Evolutionary conservation across 1,140 invertebrate species (phyloP).

Genomic region (Drosophila parabipectinata): DNA sequence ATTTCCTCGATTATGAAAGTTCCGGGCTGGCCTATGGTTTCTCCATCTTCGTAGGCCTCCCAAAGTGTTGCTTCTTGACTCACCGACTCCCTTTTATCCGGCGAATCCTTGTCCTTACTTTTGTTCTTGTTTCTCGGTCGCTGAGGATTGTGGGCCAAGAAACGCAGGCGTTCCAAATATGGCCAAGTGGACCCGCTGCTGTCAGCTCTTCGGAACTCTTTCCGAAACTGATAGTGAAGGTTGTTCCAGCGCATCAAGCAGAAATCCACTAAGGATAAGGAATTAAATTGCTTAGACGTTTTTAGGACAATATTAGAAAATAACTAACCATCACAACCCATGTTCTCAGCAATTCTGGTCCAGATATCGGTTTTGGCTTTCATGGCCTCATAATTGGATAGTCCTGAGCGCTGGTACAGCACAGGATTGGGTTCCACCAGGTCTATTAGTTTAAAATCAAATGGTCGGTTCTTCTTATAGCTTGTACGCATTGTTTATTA

Average conservation of each 20-base stretch:
- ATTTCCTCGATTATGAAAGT: conserved; percentile 61
- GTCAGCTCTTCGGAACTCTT: conserved; percentile 58
- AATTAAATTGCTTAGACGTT: neutral
- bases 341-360: conserved; percentile 59
- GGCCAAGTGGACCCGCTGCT: conserved; percentile 70
- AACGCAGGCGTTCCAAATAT: conserved; percentile 65
- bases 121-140: conserved; percentile 22
- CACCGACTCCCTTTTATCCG: neutral
- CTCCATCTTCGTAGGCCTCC: conserved; percentile 54
- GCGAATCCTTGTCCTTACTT: conserved; percentile 1
- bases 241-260: conserved; percentile 82
- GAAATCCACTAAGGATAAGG: conserved; percentile 53
- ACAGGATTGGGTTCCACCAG: conserved; percentile 69
- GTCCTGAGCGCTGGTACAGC: conserved; percentile 63
- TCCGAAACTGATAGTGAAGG: conserved; percentile 68
- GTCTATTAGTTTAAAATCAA: conserved; percentile 78
- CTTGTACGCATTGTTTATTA: conserved; percentile 64
- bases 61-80: conserved; percentile 20
- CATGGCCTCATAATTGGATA: conserved; percentile 76
- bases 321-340: conserved; percentile 60
- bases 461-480: conserved; percentile 78
- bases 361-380: conserved; percentile 73
- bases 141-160: conserved; percentile 38
- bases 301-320: neutral
- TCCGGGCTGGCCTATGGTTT: conserved; percentile 29